A percentile compares a stretch with the other conserved stretches of the same genome.
Conservation (phyloP, 2,797 vertebrate species). For the Acomys russatus region DNA sequence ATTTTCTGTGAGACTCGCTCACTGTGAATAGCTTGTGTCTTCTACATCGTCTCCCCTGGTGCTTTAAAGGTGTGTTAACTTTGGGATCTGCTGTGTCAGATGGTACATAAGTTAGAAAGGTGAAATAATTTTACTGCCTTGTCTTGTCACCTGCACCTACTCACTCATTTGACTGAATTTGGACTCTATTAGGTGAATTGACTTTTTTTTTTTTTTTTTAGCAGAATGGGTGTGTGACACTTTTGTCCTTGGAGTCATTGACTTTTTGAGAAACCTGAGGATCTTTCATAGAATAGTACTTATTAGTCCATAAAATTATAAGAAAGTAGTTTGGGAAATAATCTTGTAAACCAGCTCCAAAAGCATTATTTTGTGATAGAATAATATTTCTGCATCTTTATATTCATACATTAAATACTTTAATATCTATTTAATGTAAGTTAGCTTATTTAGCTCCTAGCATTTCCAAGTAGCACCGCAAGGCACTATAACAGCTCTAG, state of each 20-base stretch:
- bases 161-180: conserved; percentile 7
- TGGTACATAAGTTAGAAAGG: background rate
- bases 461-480: background rate
- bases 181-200: background rate
- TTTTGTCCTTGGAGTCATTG: background rate
- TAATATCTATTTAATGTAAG: background rate
- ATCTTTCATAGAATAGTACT: conserved; percentile 5
- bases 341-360: background rate
- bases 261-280: background rate
- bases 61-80: background rate
- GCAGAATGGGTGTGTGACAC: background rate
- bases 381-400: background rate
- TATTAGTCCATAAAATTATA: background rate
- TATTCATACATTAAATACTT: background rate
- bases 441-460: background rate
- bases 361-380: background rate
- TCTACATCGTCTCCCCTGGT: background rate
- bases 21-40: background rate
- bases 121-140: background rate
- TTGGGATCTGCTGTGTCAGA: background rate
- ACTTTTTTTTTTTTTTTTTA: background rate
- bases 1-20: background rate
- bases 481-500: background rate
- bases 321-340: background rate
- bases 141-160: background rate